phyloP scores from a whole-genome alignment of 1,140 invertebrate genomes.

The Tetragnatha versicolor region DNA sequence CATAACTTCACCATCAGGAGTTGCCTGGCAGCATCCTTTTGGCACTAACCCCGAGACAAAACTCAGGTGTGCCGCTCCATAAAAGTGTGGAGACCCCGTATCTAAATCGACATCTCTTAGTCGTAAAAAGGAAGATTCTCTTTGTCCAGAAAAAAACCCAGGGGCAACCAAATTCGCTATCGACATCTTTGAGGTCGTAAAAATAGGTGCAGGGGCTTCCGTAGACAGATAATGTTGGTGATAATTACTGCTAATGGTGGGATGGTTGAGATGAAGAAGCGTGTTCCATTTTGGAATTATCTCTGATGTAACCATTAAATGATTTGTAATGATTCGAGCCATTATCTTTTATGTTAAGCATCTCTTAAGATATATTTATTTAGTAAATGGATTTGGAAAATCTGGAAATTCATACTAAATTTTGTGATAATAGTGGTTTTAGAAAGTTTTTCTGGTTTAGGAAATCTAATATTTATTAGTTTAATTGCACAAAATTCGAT shows the following conservation, averaged over 20 bases:
- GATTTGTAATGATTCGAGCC: no score
- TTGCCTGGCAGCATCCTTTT: background rate
- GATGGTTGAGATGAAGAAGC: background rate
- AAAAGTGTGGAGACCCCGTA: slow-evolving; percentile 21
- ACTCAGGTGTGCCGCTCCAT: background rate
- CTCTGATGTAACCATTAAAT: background rate
- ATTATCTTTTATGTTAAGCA: no score
- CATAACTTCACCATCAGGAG: slow-evolving; percentile 3
- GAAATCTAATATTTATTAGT: no score
- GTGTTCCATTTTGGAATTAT: background rate
- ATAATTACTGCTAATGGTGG: slow-evolving; percentile 28
- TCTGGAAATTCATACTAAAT: no score
- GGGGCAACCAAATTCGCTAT: background rate
- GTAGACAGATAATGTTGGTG: background rate
- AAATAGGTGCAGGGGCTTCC: background rate
- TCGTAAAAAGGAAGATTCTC: slow-evolving; percentile 34
- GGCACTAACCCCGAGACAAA: background rate
- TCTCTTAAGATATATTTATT: no score
- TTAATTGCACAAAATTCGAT: no score
- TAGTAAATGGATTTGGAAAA: no score
- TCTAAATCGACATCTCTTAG: slow-evolving; percentile 47
- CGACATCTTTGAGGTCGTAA: slow-evolving; percentile 24
- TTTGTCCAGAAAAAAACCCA: slow-evolving; percentile 33
- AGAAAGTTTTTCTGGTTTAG: no score
- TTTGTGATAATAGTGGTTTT: no score